phyloP scores from a whole-genome alignment of 2,797 vertebrate species.

The Paguma larvata region DNA sequence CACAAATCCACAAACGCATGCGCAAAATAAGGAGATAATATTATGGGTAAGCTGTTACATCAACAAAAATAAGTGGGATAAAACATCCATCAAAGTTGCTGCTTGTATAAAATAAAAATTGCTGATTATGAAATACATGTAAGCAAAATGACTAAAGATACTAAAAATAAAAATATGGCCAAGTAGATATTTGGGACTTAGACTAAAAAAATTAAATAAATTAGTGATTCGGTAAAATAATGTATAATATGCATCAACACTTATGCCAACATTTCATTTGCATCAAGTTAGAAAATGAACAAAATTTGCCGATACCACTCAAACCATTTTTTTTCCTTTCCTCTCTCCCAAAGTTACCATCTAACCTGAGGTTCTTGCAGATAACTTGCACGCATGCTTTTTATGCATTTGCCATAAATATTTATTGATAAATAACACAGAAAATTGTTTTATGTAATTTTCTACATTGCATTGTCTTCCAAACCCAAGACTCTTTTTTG shows the following conservation, averaged over 20 bases:
- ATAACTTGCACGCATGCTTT: background rate
- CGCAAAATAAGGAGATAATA: background rate
- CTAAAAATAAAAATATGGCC: background rate
- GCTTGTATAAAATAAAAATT: background rate
- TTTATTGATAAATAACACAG: background rate
- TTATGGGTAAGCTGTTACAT: background rate
- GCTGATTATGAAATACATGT: background rate
- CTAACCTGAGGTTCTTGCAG: background rate
- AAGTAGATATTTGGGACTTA: background rate
- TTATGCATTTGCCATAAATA: background rate
- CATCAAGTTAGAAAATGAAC: background rate
- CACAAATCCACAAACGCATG: background rate
- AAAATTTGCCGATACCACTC: background rate
- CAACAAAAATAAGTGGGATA: background rate
- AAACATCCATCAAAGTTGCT: background rate
- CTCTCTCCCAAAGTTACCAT: background rate
- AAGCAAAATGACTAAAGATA: background rate
- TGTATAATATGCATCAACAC: background rate
- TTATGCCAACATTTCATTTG: background rate
- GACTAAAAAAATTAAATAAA: background rate
- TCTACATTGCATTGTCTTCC: background rate
- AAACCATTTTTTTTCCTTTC: background rate
- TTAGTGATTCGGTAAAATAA: background rate
- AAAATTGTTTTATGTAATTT: background rate
- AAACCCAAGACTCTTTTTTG: background rate